These are phyloP conservation scores for Pelodiscus sinensis DNA, from an alignment of 2,113 vertebrate genomes.

Conservation along the genomic window DNA sequence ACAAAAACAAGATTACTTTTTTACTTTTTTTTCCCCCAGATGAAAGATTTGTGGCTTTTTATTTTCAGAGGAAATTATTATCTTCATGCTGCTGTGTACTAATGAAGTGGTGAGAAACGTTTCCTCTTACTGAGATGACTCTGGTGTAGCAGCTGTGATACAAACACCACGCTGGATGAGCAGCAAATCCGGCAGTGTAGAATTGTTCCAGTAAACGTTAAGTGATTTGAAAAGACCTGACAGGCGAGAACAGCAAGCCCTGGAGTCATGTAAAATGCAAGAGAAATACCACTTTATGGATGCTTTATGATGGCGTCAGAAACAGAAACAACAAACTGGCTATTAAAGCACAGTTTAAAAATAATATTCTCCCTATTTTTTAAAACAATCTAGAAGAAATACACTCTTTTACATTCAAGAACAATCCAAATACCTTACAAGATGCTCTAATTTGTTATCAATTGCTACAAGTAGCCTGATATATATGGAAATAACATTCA, in stretches of 20 bases:
- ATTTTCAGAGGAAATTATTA: constrained; percentile 64
- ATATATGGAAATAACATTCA: constrained; percentile 63
- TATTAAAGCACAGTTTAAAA: constrained; percentile 72
- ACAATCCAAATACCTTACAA: constrained; percentile 24
- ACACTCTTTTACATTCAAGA: constrained; percentile 46
- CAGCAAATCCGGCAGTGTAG: constrained; percentile 82
- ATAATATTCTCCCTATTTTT: constrained; percentile 59
- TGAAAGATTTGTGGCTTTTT: constrained; percentile 43
- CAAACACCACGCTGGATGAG: constrained; percentile 79
- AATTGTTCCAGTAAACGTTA: constrained; percentile 85
- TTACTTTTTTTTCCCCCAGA: constrained; percentile 40
- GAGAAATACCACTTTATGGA: constrained; percentile 85
- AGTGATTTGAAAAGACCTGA: constrained; percentile 93
- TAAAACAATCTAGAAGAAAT: constrained; percentile 43
- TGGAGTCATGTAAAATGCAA: constrained; percentile 95
- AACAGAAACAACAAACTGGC: constrained; percentile 78
- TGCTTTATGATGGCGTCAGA: constrained; percentile 74
- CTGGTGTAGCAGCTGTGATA: constrained; percentile 78
- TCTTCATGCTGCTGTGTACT: constrained; percentile 60
- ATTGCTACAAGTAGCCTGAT: constrained; percentile 42
- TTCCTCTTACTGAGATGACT: constrained; percentile 70
- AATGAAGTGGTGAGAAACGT: constrained; percentile 68
- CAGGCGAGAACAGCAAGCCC: constrained; percentile 92
- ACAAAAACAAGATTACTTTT: constrained; percentile 41
- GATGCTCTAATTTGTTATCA: constrained; percentile 37